Percentiles rank a stretch among this genome's conserved stretches.
phyloP scores from a whole-genome alignment of 2,888 invertebrate species.

The Caenorhabditis japonica region DNA sequence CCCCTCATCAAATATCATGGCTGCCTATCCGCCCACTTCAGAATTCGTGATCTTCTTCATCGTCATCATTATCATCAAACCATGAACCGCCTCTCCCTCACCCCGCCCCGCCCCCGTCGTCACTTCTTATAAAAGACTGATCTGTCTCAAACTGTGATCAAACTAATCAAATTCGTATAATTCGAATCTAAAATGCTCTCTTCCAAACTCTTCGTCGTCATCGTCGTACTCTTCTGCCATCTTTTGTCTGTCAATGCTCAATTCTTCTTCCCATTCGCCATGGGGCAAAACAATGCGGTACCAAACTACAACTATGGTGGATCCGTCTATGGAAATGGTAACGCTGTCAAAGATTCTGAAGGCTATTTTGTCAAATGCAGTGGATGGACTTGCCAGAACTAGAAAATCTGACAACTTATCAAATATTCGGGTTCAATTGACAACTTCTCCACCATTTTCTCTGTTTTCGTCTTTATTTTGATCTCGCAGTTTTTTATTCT shows the following conservation, averaged over 20 bases:
- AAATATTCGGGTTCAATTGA: not conserved
- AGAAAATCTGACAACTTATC: too few species aligned
- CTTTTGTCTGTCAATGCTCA: constrained; percentile 15
- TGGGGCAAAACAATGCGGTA: constrained; percentile 11
- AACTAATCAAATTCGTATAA: not conserved
- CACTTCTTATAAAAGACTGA: constrained; percentile 2
- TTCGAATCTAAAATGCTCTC: not conserved
- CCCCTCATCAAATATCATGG: constrained; percentile 10
- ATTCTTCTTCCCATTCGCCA: constrained; percentile 44
- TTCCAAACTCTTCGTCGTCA: not conserved
- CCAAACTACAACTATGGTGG: constrained; percentile 10
- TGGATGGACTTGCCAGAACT: constrained; percentile 44
- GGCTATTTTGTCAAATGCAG: constrained; percentile 35
- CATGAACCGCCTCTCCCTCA: constrained; percentile 14
- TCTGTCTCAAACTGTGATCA: not conserved
- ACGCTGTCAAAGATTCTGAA: constrained; percentile 40
- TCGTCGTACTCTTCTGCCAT: constrained; percentile 1
- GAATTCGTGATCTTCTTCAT: not conserved
- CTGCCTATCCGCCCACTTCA: constrained; percentile 13
- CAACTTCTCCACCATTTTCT: not conserved
- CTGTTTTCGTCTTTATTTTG: not conserved
- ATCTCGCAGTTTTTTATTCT: too few species aligned
- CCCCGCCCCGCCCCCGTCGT: too few species aligned
- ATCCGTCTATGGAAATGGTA: constrained; percentile 12
- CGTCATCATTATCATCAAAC: constrained; percentile 1